Base-by-base conservation (phyloP, 2,113 vertebrate species). In the Podarcis cretensis region DNA sequence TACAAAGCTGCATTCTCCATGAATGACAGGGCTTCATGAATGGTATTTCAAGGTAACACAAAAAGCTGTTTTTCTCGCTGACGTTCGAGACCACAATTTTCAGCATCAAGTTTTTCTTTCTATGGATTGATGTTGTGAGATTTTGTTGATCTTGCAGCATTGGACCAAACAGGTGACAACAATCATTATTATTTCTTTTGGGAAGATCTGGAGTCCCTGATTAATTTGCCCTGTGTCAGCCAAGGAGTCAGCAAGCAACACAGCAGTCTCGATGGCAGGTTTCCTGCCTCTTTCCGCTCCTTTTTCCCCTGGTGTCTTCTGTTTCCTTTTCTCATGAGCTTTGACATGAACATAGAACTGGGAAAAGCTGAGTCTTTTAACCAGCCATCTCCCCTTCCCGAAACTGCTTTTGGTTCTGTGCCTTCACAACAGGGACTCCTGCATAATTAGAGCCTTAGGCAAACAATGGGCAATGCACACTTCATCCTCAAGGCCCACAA, bases 251-350 rank as follows among this genome's bases (percentile, higher is more conserved):
- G 40, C 40, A 37, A 87, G 35, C 18, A 83, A 8, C 37, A 12
- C 81, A 43, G 30, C 80, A 20, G 59, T 35, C 21, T 6, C 23
- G 8, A 68, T 54, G 57, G 83, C 71, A 68, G 73, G 59, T 76
- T 83, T 83, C 59, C 40, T 66, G 25, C 73, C 27, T 69, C 40
- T 66, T 78, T 40, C 43, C 25, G 2, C 59, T 84, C 75, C 40
- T 84, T 14, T 78, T 69, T 16, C 48, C 48, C 48, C 48, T 9
- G 57, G 63, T 54, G 25, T 43, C 23, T 35, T 32, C 35, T 10
- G 18, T 66, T 89, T 77, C 74, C 75, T 78, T 77, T 89, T 89
- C 81, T 84, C 87, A 77, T 57, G 73, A 68, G 81, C 59, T 68
- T 84, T 84, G 81, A 54, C 74, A 66, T 7, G 6, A 43, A 69